These are phyloP conservation scores for Callaeas wilsoni DNA, from an alignment of 2,113 vertebrate genomes.

Conservation along the genomic window DNA sequence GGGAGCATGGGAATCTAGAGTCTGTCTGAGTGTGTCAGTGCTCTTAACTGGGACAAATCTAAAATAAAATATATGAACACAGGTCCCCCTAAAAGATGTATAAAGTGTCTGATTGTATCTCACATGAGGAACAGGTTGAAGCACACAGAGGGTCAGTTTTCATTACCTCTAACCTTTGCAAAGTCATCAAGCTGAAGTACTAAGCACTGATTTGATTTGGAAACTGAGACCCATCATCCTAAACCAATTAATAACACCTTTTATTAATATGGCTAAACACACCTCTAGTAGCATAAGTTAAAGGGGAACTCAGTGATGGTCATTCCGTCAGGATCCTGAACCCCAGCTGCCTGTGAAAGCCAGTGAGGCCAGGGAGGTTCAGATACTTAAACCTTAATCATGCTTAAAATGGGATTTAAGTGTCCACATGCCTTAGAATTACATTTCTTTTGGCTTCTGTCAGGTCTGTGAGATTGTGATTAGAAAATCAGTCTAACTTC, in stretches of 20 bases:
- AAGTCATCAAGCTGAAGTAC: not conserved
- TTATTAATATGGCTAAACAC: not conserved
- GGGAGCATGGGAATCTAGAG: not conserved
- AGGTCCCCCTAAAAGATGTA: not conserved
- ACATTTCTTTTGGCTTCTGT: not conserved
- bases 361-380: not conserved
- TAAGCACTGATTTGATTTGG: not conserved
- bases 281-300: not conserved
- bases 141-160: not conserved
- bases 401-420: not conserved
- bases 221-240: not conserved
- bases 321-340: not conserved
- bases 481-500: not conserved
- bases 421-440: not conserved
- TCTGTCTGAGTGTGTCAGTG: not conserved
- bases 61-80: not conserved
- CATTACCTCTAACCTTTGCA: not conserved
- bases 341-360: not conserved
- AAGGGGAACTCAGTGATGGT: not conserved
- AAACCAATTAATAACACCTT: not conserved
- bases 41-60: not conserved
- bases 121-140: not conserved
- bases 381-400: not conserved
- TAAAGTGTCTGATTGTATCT: not conserved
- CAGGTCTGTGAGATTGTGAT: not conserved